Base-by-base conservation (phyloP, 2,113 vertebrate genomes). In the Trichechus manatus region DNA sequence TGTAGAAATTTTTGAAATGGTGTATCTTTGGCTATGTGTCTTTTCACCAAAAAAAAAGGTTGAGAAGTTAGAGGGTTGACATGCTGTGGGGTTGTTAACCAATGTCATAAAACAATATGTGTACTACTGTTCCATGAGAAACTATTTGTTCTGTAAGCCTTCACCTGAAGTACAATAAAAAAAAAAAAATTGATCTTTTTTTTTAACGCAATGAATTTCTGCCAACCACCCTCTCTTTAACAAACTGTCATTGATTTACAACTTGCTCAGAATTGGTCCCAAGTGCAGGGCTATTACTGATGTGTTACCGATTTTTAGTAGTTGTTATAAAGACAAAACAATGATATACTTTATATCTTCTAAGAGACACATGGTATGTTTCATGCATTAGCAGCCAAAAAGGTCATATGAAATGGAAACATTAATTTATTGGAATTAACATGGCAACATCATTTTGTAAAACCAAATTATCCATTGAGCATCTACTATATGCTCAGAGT, bases 291-390 rank as follows among this genome's bases (percentile, higher is more conserved):
- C 1, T 90, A 78, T n/a, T 80, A 44, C 20, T 85, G 68, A 80
- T 23, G 3, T 64, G 50, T 50, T 23, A 61, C 23, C 42, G 29
- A 17, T 68, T 39, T 53, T 17, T n/a, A 59, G 31, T 77, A 47
- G 7, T 87, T 82, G 33, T 39, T 83, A 91, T 83, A 87, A 91
- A 93, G 68, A 72, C 42, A 68, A 95, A 61, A 68, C 10, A 59
- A 31, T 77, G 9, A 74, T 36, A 63, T 42, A 56, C 47, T 44
- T 92, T 77, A 25, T 22, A 53, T 80, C 89, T 82, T 86, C 44
- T 93, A 81, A 94, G 17, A 10, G 4, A 66, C 42, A 50, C 9
- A 53, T 68, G 2, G 25, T 9, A 72, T 31, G 10, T 90, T 90
- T 33, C 72, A 61, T 53, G 29, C 36, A 66, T 25, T 70, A 50